These are phyloP conservation scores for Petrocephalus microphthalmus DNA, from an alignment of 2,113 vertebrate species.

Conservation along the genomic window DNA sequence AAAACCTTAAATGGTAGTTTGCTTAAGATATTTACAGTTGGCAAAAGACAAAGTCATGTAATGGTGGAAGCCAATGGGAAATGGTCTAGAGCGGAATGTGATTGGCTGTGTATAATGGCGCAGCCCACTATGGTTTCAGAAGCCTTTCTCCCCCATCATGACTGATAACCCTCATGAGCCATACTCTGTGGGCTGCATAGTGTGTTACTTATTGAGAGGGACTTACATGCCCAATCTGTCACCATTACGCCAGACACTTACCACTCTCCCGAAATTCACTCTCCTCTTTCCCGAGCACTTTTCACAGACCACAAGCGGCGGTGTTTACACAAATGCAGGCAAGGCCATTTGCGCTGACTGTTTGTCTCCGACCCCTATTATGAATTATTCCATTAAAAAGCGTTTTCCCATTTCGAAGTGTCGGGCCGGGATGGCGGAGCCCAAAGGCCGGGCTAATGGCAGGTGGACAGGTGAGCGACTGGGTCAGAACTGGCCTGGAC, in stretches of 20 bases:
- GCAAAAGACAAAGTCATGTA: not conserved
- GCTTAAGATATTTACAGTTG: not conserved
- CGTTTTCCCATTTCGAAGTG: not conserved
- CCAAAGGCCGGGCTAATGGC: not conserved
- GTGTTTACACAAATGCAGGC: not conserved
- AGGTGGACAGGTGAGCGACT: not conserved
- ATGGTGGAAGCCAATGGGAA: not conserved
- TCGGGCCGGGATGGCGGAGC: not conserved
- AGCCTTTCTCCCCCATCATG: not conserved
- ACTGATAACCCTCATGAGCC: not conserved
- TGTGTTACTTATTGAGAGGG: not conserved
- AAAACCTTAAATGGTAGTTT: not conserved
- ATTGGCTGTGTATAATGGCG: not conserved
- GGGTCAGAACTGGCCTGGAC: not conserved
- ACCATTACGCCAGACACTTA: not conserved
- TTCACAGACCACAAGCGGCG: too few relatives aligned
- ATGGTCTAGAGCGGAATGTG: not conserved
- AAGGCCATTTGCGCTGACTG: not conserved
- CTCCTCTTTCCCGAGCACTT: not conserved
- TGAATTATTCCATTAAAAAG: not conserved
- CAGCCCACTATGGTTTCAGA: not conserved
- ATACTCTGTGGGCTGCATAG: not conserved
- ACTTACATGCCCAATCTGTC: not conserved
- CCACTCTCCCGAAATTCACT: not conserved
- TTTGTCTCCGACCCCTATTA: not conserved